phyloP scores from a whole-genome alignment of 2,113 vertebrate species.

The Apodemus speciosus region DNA sequence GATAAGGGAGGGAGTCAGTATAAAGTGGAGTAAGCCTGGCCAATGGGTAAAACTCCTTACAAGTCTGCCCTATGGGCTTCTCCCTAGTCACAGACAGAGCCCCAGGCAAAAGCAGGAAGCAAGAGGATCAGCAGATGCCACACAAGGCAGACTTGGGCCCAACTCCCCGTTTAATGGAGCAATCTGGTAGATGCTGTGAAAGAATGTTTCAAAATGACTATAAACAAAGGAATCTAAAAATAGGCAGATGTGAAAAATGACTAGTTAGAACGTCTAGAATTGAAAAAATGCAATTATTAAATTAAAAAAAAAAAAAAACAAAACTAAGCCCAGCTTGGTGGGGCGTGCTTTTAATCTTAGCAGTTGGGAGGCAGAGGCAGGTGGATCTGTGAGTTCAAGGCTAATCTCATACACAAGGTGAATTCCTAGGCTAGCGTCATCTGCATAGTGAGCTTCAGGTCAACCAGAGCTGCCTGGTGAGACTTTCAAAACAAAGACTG shows the following conservation, averaged over 20 bases:
- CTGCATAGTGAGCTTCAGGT: background rate
- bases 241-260: background rate
- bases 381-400: background rate
- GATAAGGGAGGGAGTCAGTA: rapidly evolving
- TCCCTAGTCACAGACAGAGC: rapidly evolving
- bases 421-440: background rate
- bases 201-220: too few relatives aligned
- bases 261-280: background rate
- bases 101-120: rapidly evolving
- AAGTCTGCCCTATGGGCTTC: background rate
- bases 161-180: too few relatives aligned
- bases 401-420: background rate
- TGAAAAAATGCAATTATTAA: background rate
- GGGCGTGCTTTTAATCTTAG: background rate
- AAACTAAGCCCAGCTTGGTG: background rate
- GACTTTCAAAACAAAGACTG: background rate
- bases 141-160: rapidly evolving
- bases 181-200: too few relatives aligned
- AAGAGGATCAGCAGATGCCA: rapidly evolving
- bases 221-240: background rate
- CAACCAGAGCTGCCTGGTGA: background rate
- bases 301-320: background rate
- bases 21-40: rapidly evolving
- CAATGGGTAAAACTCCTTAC: background rate
- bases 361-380: background rate